Conservation (phyloP, 2,113 vertebrate species). For the Hippolais icterina region DNA sequence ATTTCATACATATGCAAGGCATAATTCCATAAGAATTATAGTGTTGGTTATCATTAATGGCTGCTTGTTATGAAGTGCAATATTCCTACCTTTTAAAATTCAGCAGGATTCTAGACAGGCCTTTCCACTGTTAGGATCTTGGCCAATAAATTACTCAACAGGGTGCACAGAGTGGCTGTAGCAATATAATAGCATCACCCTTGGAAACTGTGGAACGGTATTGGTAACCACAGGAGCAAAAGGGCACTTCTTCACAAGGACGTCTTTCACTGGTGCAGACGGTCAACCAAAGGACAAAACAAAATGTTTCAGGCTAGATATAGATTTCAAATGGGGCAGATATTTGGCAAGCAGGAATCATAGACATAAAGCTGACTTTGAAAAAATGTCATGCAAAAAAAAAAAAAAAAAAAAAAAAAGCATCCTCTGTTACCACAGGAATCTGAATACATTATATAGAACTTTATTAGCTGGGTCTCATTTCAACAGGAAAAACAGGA, state of each 20-base stretch:
- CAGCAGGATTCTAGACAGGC: constrained; percentile 61
- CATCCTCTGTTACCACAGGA: constrained; percentile 45
- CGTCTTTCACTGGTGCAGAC: constrained; percentile 77
- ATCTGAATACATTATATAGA: constrained; percentile 16
- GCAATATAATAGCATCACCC: constrained; percentile 68
- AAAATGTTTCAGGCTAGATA: constrained; percentile 66
- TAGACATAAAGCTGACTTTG: constrained; percentile 62
- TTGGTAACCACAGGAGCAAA: constrained; percentile 70
- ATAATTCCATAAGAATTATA: constrained; percentile 58
- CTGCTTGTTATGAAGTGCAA: constrained; percentile 56
- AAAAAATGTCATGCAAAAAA: constrained; percentile 50
- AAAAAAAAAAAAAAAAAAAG: constrained; percentile 54
- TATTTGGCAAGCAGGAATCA: constrained; percentile 68
- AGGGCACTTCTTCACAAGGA: constrained; percentile 71
- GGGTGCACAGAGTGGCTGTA: constrained; percentile 60
- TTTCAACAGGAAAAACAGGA: constrained; percentile 1
- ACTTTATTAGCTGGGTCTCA: neutral
- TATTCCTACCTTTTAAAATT: constrained; percentile 71
- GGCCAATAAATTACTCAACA: constrained; percentile 74
- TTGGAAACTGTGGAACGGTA: constrained; percentile 70
- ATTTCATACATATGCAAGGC: constrained; percentile 34
- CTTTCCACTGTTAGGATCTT: constrained; percentile 59
- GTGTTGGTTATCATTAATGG: constrained; percentile 54
- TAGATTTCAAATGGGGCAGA: constrained; percentile 61
- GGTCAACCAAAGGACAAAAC: constrained; percentile 77